Base-by-base conservation (phyloP, 1,140 invertebrate species). In the Globodera ellingtonae region DNA sequence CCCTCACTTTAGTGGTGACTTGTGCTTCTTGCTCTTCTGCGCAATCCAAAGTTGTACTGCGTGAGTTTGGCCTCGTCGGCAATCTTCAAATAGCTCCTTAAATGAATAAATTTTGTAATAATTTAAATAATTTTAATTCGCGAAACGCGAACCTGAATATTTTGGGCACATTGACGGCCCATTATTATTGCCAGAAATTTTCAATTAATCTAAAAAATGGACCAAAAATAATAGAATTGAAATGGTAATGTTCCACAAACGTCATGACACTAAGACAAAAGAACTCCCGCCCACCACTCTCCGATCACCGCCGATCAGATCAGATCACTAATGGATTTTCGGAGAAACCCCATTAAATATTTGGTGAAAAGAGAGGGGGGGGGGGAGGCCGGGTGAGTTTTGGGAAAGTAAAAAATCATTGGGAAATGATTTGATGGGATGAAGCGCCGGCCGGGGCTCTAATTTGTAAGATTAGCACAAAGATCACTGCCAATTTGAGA, bases 71-170 rank as follows among this genome's bases (percentile, higher is more conserved):
- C 81, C 81, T 21, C 47, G 71, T 5, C 81, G 65, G 78, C 81
- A 82, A 48, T 73, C 70, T 9, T 82, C 81, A 78, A 82, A 82
- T 48, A 82, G 56, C 50, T 82, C 81, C 81, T 82, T 35, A 70
- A 70, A 18, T 6, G 35, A 21, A 21, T 21, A 15, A 69, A 69
- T 15, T 69, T 69, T 24, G 66, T 69, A 69, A 69, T 69, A 13
- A 6, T 6, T 24, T 24, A 13, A 44, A 44, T 13, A 69, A 69
- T 69, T 69, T 70, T 10, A 44, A 70, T 9, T 10, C 21, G 35
- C 10, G 1, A 13, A 44, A 35, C 0, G 9, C 46, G 13, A 13
- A 70, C 67, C 10, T 70, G 10, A 10, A 70, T 47, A 70, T 47
- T 70, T 70, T 70, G 67, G 1, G 67, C 67, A 47, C 24, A 47